These are phyloP conservation scores for Neosalanx taihuensis DNA, from an alignment of 2,797 vertebrate genomes.

Conservation along the genomic window DNA sequence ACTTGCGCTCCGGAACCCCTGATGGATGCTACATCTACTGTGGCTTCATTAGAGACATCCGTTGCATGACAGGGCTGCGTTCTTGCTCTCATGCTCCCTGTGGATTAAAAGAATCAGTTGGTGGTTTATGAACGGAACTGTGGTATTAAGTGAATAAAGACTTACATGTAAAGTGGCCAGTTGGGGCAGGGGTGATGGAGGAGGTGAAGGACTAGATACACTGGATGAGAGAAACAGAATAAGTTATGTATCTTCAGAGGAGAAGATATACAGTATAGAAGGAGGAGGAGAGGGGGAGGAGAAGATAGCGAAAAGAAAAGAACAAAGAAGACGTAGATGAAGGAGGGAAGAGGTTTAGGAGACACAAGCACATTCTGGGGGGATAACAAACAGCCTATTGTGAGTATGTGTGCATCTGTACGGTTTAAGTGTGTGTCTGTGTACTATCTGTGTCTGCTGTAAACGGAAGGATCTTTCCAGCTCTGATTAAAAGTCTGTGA, in stretches of 20 bases:
- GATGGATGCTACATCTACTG: too few relatives aligned
- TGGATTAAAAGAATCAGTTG: background rate
- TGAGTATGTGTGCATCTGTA: slow-evolving; percentile 37
- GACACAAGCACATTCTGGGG: slow-evolving; percentile 33
- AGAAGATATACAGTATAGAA: too few relatives aligned
- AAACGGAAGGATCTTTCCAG: slow-evolving; percentile 35
- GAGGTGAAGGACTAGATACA: slow-evolving; percentile 18
- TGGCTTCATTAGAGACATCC: too few relatives aligned
- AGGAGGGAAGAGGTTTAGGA: slow-evolving; percentile 4
- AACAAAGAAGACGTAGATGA: background rate
- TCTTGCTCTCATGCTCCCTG: background rate
- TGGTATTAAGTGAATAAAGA: slow-evolving; percentile 26
- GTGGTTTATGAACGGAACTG: slow-evolving; percentile 23
- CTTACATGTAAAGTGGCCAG: slow-evolving; percentile 31
- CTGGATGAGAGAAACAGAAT: too few relatives aligned
- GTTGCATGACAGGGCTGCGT: background rate
- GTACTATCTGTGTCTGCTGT: slow-evolving; percentile 38
- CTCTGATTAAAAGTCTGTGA: slow-evolving; percentile 62
- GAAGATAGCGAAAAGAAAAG: too few relatives aligned
- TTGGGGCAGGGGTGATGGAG: slow-evolving; percentile 3
- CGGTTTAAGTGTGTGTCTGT: slow-evolving; percentile 25
- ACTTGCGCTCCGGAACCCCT: too few relatives aligned
- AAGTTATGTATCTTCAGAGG: too few relatives aligned
- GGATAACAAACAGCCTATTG: slow-evolving; percentile 59
- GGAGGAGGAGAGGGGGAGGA: too few relatives aligned